phyloP scores from a whole-genome alignment of 37 sponge, comb jelly and placozoan genomes.

The Ianthella basta region DNA sequence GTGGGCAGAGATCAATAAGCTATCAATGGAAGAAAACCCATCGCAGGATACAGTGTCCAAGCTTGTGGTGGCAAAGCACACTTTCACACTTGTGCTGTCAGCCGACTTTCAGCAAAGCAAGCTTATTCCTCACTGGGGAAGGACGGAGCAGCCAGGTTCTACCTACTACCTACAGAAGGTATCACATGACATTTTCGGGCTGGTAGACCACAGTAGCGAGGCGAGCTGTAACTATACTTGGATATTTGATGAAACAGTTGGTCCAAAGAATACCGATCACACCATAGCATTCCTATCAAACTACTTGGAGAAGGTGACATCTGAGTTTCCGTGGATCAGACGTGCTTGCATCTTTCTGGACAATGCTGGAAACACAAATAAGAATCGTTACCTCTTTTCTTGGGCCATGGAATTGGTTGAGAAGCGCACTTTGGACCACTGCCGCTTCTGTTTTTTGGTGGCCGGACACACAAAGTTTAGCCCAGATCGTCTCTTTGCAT shows the following conservation, averaged over 20 bases:
- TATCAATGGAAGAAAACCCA: background rate
- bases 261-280: conserved; percentile 60
- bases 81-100: conserved; percentile 16
- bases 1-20: background rate
- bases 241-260: conserved; percentile 41
- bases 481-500: conserved; percentile 58
- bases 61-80: conserved; percentile 13
- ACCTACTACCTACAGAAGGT: conserved; percentile 58
- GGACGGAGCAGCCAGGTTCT: conserved; percentile 45
- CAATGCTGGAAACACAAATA: conserved; percentile 48
- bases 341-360: conserved; percentile 49
- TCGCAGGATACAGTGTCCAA: background rate
- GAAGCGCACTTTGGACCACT: background rate
- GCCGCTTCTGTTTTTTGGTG: conserved; percentile 40
- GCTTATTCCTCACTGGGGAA: conserved; percentile 53
- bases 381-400: conserved; percentile 42
- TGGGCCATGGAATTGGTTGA: conserved; percentile 48
- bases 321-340: conserved; percentile 30
- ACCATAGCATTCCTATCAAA: conserved; percentile 35
- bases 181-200: conserved; percentile 48
- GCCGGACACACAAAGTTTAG: conserved; percentile 69
- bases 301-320: conserved; percentile 1
- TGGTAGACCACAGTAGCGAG: conserved; percentile 42
- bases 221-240: background rate
- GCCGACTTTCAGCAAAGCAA: conserved; percentile 46